Percentiles rank a stretch among this genome's conserved stretches.
phyloP scores from a whole-genome alignment of 2,888 invertebrate species.

The Scaptomyza cyrtandrae region DNA sequence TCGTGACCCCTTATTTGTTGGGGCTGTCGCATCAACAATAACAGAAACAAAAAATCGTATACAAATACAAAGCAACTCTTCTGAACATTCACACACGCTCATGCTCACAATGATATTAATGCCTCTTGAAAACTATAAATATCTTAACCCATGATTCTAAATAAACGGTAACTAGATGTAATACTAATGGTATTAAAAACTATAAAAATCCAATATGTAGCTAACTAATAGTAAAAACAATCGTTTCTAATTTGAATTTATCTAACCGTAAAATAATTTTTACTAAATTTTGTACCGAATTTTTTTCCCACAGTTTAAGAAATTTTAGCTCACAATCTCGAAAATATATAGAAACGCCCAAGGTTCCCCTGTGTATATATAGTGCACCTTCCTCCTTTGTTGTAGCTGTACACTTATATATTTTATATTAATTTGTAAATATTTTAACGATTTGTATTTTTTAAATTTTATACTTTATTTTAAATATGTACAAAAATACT shows the following conservation, averaged over 20 bases:
- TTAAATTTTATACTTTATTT: conserved; percentile 77
- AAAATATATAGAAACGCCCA: conserved; percentile 39
- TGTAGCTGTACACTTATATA: conserved; percentile 64
- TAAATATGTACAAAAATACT: conserved; percentile 77
- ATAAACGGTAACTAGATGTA: conserved; percentile 70
- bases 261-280: conserved; percentile 71
- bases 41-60: conserved; percentile 50
- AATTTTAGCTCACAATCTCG: conserved; percentile 44
- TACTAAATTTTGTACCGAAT: conserved; percentile 53
- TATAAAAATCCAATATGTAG: conserved; percentile 68
- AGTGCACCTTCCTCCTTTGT: conserved; percentile 58
- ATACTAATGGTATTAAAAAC: conserved; percentile 74
- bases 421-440: conserved; percentile 70
- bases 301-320: conserved; percentile 36
- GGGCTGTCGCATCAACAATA: conserved; percentile 22
- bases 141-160: conserved; percentile 72
- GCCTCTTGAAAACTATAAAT: conserved; percentile 71
- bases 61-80: conserved; percentile 69
- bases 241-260: conserved; percentile 69
- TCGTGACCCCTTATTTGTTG: conserved; percentile 23
- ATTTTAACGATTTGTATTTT: conserved; percentile 77
- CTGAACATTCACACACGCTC: conserved; percentile 85
- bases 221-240: conserved; percentile 75
- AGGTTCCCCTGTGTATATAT: conserved; percentile 62
- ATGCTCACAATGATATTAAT: conserved; percentile 84